Conservation (phyloP, 2,113 vertebrate species). For the Syrmaticus mikado region DNA sequence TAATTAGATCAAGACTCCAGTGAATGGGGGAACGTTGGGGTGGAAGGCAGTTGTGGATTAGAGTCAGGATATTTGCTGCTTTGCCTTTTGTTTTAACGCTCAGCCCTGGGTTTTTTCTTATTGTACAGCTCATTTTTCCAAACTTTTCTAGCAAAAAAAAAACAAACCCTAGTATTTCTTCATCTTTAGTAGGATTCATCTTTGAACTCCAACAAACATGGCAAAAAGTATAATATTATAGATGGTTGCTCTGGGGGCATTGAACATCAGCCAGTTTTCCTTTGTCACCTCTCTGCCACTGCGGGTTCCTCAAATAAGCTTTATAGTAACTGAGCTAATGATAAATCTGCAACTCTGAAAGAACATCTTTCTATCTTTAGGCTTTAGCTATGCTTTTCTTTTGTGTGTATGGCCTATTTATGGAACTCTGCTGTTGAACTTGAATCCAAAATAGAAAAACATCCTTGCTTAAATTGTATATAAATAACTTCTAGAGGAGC, state of each 20-base stretch:
- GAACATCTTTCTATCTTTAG: slow-evolving; percentile 68
- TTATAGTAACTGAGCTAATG: slow-evolving; percentile 64
- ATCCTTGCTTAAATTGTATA: slow-evolving; percentile 23
- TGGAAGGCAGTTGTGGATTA: slow-evolving; percentile 34
- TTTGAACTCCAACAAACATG: slow-evolving; percentile 35
- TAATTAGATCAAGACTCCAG: slow-evolving; percentile 68
- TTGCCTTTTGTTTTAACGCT: neutral
- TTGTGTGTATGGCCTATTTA: slow-evolving; percentile 47
- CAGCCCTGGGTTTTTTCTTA: neutral
- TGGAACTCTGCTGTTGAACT: slow-evolving; percentile 50
- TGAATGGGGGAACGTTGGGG: neutral
- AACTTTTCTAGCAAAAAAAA: slow-evolving; percentile 36
- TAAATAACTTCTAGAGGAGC: slow-evolving; percentile 29
- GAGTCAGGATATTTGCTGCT: neutral
- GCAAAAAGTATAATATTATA: slow-evolving; percentile 35
- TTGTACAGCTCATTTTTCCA: neutral
- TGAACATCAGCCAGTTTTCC: slow-evolving; percentile 44
- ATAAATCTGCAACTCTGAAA: slow-evolving; percentile 71
- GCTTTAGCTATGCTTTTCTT: slow-evolving; percentile 49
- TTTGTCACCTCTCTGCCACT: slow-evolving; percentile 44
- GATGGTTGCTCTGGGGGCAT: slow-evolving; percentile 1
- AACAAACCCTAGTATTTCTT: slow-evolving; percentile 2
- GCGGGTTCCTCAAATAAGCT: slow-evolving; percentile 64
- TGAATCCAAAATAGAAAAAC: slow-evolving; percentile 23
- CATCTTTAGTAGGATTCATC: neutral